Conservation (phyloP, 1,140 invertebrate species). For the Pseudomyrmex dendroicus region DNA sequence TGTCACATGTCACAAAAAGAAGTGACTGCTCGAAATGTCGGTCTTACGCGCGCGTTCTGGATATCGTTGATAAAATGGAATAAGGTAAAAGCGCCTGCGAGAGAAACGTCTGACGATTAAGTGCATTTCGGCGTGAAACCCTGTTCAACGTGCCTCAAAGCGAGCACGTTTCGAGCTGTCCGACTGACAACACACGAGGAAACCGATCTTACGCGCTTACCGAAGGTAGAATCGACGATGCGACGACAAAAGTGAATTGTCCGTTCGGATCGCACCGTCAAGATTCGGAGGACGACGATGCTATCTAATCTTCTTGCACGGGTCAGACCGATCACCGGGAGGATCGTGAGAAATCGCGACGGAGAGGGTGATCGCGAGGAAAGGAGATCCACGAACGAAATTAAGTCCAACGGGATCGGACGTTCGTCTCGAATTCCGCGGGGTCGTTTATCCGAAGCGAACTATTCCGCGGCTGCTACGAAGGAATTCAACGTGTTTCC, state of each 20-base stretch:
- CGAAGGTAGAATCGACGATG: slow-evolving; percentile 40
- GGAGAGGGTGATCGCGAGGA: slow-evolving; percentile 31
- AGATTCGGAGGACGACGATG: slow-evolving; percentile 33
- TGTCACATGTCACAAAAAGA: not conserved
- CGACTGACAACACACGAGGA: slow-evolving; percentile 40
- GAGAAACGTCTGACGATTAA: slow-evolving; percentile 24
- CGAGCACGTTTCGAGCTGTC: slow-evolving; percentile 18
- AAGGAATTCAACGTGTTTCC: slow-evolving; percentile 38
- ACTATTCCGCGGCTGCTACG: not conserved
- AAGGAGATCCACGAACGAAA: slow-evolving; percentile 62
- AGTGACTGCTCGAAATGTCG: slow-evolving; percentile 5
- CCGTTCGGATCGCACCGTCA: slow-evolving; percentile 14
- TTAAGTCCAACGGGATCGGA: slow-evolving; percentile 64
- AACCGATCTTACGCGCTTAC: slow-evolving; percentile 14
- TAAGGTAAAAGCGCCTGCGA: not conserved
- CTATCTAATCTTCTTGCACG: slow-evolving; percentile 50
- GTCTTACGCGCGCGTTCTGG: not conserved
- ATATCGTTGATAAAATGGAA: slow-evolving; percentile 45
- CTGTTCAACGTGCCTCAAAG: slow-evolving; percentile 18
- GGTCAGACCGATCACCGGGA: slow-evolving; percentile 58
- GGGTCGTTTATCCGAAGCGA: slow-evolving; percentile 53
- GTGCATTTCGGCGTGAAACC: slow-evolving; percentile 15
- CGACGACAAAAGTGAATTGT: slow-evolving; percentile 58
- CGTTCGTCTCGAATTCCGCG: slow-evolving; percentile 63
- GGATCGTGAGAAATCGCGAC: slow-evolving; percentile 67